Evolutionary conservation across 1,140 invertebrate genomes (phyloP), one percentile per base, ranked within the genome.

Genomic region (Portunus trituberculatus): DNA sequence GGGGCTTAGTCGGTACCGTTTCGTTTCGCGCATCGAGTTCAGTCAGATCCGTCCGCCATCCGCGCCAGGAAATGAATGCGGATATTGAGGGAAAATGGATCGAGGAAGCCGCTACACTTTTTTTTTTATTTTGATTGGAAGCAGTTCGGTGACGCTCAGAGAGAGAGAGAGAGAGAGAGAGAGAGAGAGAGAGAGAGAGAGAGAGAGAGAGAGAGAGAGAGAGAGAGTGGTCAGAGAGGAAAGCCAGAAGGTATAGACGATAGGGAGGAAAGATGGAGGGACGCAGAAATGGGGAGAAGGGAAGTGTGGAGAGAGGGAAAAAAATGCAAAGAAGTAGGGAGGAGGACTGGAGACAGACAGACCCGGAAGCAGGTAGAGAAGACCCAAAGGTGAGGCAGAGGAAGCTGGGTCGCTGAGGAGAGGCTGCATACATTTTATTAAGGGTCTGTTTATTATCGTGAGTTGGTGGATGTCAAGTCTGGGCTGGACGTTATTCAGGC

Each of bases 61-160:
- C 67, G 67, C 67, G 25, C 67, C 67, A 76, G 67, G 67, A 76
- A n/a, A 76, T 76, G 67, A 76, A n/a, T 76, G 67, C 67, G 67
- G 67, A 76, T 76, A 76, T 76, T 76, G 67, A 25, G 25, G 67
- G 67, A 76, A 76, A 76, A 76, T 76, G 67, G 67, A 76, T 76
- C 67, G 67, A 76, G 67, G 67, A n/a, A 76, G 25, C 67, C 67
- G 67, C 12, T 25, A 76, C 67, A 25, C 67, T n/a, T 76, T 76
- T 14, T 76, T 76, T 76, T 76, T 76, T 59, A 59, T 59, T 76
- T 76, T 76, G n/a, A 76, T 76, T 76, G 67, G 67, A 76, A 25
- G 67, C 67, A n/a, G n/a, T 76, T 76, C 67, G n/a, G 67, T 20
- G 67, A 76, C 20, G 67, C n/a, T n/a, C 67, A 76, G 67, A 25